phyloP scores from a whole-genome alignment of 2,113 vertebrate genomes.

The Conger conger region DNA sequence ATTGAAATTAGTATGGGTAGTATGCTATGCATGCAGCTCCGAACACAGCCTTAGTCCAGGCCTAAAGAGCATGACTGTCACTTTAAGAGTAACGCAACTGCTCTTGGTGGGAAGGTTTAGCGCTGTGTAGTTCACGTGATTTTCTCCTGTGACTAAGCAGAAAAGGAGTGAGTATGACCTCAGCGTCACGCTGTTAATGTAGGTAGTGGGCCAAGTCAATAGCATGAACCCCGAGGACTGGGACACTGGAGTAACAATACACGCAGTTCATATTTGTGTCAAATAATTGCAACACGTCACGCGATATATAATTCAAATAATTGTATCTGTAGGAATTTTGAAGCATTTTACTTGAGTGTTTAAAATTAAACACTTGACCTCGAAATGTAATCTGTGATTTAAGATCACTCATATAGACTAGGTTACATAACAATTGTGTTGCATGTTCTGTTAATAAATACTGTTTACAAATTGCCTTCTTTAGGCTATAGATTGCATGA shows the following conservation, averaged over 20 bases:
- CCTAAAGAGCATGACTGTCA: not conserved
- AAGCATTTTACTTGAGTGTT: not conserved
- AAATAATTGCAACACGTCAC: not conserved
- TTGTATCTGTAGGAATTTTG: not conserved
- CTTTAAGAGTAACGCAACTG: not conserved
- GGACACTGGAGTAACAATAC: not conserved
- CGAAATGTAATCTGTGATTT: not conserved
- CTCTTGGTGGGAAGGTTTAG: not conserved
- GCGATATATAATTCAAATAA: not conserved
- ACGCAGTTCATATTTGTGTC: not conserved
- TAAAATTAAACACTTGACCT: not conserved
- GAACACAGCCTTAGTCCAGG: too few species aligned
- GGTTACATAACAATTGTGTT: not conserved
- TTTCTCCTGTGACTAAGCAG: constrained; percentile 9
- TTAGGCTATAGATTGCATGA: too few species aligned
- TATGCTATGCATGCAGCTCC: too few species aligned
- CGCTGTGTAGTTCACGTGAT: not conserved
- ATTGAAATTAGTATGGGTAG: too few species aligned
- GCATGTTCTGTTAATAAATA: not conserved
- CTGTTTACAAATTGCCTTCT: too few species aligned
- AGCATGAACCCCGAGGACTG: not conserved
- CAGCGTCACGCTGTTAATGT: not conserved
- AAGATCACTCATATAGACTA: not conserved
- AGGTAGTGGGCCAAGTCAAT: not conserved
- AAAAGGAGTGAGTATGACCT: not conserved